Evolutionary conservation across 1,140 invertebrate species (phyloP), one percentile per base, ranked within the genome.

Genomic region (Euwallacea fornicatus): DNA sequence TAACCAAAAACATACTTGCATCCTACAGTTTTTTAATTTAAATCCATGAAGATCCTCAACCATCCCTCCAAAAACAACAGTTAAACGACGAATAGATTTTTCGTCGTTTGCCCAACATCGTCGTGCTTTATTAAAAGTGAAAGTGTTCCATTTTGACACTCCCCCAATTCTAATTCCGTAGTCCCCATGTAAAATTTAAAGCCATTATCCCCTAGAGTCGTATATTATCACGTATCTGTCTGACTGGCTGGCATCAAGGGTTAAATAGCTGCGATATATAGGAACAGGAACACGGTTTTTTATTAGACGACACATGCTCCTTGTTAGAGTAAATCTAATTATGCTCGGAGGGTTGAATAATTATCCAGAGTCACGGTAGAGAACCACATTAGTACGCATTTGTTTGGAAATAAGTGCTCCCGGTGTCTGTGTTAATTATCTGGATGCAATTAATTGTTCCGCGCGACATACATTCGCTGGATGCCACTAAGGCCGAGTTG

Each of bases 311-410:
- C 65, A 58, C 55, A 66, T 66, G 65, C 65, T 58, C 11, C 33
- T 58, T 43, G 55, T 66, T 66, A 58, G 53, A 66, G 44, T 66
- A 66, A 66, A 66, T 66, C 65, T 66, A 66, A 66, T 66, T 66
- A 58, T 65, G 11, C 41, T 33, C 8, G 21, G 16, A 21, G 50
- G 10, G 11, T 65, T 65, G 47, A 65, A 42, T 53, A 53, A 65
- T 54, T 44, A 65, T 50, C n/a, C 62, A 21, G 47, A 54, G 21
- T 65, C 62, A 50, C 50, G 62, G 42, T 16, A 54, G 15, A 7
- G 41, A 53, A 65, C 62, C 44, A 54, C 44, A 54, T 65, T 65
- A 33, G 16, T 9, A 15, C 16, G 11, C 46, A 11, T 50, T 50
- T 50, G 9, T 50, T 50, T 11, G 46, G 13, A 33, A 33, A 33